Conservation (phyloP, 2,113 vertebrate genomes). For the Charina bottae region DNA sequence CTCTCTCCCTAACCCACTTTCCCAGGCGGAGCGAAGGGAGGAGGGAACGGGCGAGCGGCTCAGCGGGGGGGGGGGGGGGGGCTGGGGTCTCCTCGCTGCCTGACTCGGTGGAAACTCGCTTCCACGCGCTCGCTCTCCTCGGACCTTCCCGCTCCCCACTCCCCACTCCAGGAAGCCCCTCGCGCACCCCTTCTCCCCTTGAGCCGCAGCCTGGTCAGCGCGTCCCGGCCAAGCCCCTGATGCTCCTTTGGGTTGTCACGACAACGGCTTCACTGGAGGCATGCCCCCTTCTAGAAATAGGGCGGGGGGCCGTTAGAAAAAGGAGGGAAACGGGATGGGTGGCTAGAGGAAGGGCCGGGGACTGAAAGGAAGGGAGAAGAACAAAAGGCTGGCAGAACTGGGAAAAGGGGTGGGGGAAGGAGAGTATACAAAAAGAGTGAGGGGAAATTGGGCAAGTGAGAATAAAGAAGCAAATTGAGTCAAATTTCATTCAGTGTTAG, state of each 20-base stretch:
- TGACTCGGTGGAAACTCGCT: neutral
- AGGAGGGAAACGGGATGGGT: neutral
- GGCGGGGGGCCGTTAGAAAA: neutral
- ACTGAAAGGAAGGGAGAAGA: no score
- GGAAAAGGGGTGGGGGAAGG: neutral
- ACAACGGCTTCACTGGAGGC: conserved; percentile 84
- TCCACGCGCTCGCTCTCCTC: neutral
- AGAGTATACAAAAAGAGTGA: neutral
- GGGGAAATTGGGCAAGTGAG: neutral
- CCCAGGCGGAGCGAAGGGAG: conserved; percentile 71
- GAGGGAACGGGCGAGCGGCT: conserved; percentile 41
- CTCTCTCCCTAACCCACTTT: conserved; percentile 81
- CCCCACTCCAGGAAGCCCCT: neutral
- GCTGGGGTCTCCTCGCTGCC: conserved; percentile 11
- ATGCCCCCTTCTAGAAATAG: neutral
- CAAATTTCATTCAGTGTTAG: neutral
- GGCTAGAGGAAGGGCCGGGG: neutral
- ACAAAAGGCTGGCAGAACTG: neutral
- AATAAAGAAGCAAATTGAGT: neutral
- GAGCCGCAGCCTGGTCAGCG: conserved; percentile 39
- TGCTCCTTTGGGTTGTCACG: conserved; percentile 81
- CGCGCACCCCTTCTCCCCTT: conserved; percentile 68
- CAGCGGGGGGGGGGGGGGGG: neutral
- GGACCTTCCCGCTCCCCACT: conserved; percentile 46
- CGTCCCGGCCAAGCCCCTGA: conserved; percentile 66